Conservation (phyloP, 2,888 invertebrate species). For the Trachelus troglodyta region DNA sequence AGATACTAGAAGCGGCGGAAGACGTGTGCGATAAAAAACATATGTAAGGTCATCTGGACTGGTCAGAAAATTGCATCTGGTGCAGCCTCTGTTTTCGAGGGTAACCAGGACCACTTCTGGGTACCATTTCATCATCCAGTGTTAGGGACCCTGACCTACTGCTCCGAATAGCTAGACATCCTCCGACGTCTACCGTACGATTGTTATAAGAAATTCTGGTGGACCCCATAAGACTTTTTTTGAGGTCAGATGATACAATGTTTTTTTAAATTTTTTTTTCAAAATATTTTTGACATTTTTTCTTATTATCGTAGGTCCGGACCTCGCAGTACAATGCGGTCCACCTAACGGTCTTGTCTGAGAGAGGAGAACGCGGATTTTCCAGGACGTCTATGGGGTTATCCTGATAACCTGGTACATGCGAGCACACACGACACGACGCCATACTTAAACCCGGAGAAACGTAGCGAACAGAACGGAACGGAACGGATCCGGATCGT, state of each 20-base stretch:
- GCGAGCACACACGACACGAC: neutral
- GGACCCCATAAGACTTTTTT: neutral
- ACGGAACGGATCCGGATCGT: constrained; percentile 50
- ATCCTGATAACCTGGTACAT: constrained; percentile 34
- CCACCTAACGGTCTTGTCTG: neutral
- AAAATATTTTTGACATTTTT: neutral
- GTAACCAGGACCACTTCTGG: neutral
- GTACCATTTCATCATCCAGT: neutral
- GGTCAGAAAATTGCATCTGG: neutral
- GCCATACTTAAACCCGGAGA: constrained; percentile 16
- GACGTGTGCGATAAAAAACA: neutral
- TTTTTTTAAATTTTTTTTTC: neutral
- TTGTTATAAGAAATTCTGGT: neutral
- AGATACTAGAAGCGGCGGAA: neutral
- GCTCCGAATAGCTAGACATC: constrained; percentile 20
- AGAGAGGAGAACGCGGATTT: neutral
- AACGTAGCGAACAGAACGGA: constrained; percentile 27
- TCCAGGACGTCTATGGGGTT: constrained; percentile 21
- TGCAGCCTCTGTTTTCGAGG: neutral
- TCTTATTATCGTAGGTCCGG: neutral
- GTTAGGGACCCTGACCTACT: constrained; percentile 21
- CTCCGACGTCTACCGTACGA: constrained; percentile 3
- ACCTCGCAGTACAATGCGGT: neutral
- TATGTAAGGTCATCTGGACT: neutral
- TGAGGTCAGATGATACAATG: neutral